Conservation (phyloP, 64 coral and sea anemone genomes). For the Montipora capricornis region DNA sequence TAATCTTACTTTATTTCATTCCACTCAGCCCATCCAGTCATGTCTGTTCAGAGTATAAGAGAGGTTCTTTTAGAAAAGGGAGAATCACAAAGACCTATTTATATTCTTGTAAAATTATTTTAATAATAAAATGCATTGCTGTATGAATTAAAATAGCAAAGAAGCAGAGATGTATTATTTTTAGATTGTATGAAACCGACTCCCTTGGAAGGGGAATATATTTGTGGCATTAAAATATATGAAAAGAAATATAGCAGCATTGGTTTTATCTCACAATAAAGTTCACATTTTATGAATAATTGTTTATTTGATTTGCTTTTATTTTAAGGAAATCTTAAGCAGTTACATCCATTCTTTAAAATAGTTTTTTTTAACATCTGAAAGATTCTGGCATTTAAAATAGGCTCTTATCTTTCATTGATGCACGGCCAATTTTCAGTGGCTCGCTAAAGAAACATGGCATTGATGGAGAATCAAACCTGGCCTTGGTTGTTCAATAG, state of each 20-base stretch:
- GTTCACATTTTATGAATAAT: not conserved
- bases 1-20: not conserved
- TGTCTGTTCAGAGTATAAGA: constrained; percentile 25
- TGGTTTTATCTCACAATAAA: not conserved
- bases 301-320: too few species aligned
- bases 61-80: not conserved
- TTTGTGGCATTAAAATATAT: constrained; percentile 32
- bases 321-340: too few species aligned
- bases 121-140: constrained; percentile 23
- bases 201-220: constrained; percentile 14
- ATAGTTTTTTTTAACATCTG: too few species aligned
- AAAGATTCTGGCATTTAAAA: too few species aligned
- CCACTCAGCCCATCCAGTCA: not conserved
- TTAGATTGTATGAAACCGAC: not conserved
- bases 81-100: constrained; percentile 23
- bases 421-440: too few species aligned
- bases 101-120: constrained; percentile 56
- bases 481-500: too few species aligned
- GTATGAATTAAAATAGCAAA: constrained; percentile 9
- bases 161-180: constrained; percentile 45
- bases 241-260: not conserved
- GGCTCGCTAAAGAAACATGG: too few species aligned
- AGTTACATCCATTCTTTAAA: too few species aligned
- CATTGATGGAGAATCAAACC: too few species aligned
- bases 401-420: too few species aligned